A percentile compares a stretch with the other conserved stretches of the same genome.
Conservation (phyloP, 2,888 invertebrate species). For the Hypomecis atomaria region DNA sequence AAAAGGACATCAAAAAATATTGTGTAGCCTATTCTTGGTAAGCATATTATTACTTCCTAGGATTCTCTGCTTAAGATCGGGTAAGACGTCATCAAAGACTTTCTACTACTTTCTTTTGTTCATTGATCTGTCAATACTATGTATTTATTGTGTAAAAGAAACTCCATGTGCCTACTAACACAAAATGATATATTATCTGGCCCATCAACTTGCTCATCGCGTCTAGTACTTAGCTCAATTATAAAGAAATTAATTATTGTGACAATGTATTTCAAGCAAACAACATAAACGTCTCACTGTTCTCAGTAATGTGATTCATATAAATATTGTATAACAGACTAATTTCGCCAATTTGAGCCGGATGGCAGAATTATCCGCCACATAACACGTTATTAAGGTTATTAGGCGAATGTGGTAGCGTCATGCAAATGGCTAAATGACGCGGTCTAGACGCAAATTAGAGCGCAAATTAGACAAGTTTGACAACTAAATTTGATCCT, state of each 20-base stretch:
- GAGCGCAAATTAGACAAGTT: constrained; percentile 30
- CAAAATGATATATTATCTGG: no score
- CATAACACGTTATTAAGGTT: constrained; percentile 50
- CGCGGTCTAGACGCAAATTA: constrained; percentile 27
- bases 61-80: no score
- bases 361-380: constrained; percentile 57
- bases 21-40: no score
- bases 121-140: no score
- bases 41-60: no score
- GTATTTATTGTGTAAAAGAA: no score
- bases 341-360: constrained; percentile 50
- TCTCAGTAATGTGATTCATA: constrained; percentile 23
- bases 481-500: constrained; percentile 22
- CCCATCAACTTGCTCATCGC: no score
- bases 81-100: no score
- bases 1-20: no score
- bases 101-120: no score
- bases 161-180: no score
- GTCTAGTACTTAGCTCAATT: no score
- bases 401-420: constrained; percentile 49
- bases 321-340: constrained; percentile 28
- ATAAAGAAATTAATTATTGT: background rate
- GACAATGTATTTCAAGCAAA: background rate
- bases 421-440: constrained; percentile 31
- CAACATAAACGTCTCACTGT: background rate